These are phyloP conservation scores for Scolopax bukidnonensis DNA, from an alignment of 2,797 vertebrate genomes.

Conservation along the genomic window DNA sequence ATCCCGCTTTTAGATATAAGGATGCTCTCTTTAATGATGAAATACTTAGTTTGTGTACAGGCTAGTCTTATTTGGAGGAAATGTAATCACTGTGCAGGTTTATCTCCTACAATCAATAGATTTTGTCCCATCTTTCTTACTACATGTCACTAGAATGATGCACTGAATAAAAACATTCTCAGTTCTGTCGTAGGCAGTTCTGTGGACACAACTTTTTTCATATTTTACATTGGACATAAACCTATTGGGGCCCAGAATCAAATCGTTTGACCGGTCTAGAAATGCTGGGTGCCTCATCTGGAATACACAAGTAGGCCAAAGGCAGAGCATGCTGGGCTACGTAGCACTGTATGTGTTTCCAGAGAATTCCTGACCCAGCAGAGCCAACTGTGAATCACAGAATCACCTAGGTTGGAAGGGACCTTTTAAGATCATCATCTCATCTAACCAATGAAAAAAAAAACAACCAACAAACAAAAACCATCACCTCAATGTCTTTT, in stretches of 20 bases:
- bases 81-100: not conserved
- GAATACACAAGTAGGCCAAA: not conserved
- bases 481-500: too few species aligned
- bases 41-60: not conserved
- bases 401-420: too few species aligned
- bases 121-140: not conserved
- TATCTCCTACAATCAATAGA: not conserved
- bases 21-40: not conserved
- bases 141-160: not conserved
- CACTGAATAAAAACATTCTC: not conserved
- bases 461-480: too few species aligned
- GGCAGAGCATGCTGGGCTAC: fast-evolving
- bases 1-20: not conserved
- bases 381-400: not conserved
- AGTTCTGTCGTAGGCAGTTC: not conserved
- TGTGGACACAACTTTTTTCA: not conserved
- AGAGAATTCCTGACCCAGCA: not conserved
- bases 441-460: too few species aligned
- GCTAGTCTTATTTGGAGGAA: not conserved
- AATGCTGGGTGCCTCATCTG: not conserved
- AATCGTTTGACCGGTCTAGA: not conserved
- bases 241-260: not conserved
- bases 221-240: not conserved
- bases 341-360: not conserved
- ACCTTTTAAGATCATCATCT: too few species aligned